Base-by-base conservation (phyloP, 2,113 vertebrate species). In the Gymnorhina tibicen region DNA sequence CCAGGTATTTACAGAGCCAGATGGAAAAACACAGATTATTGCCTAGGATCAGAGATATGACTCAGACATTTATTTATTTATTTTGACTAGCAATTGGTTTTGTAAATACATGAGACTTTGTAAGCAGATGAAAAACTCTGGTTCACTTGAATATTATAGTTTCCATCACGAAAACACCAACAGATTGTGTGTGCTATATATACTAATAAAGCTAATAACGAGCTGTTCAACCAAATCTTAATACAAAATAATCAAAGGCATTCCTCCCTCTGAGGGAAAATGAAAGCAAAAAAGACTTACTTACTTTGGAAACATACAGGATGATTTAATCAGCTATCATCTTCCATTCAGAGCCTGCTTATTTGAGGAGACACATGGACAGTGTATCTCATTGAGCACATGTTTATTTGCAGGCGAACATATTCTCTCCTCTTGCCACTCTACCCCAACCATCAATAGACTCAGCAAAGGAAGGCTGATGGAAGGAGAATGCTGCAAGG, bases 51-150 rank as follows among this genome's bases (percentile, higher is more conserved):
- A 70, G 37, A 56, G 76, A 63, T 56, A 41, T 16, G 14, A 58
- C 27, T 67, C 7, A 24, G 55, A 47, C 24, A 73, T 75, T 87
- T 75, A 64, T 92, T 95, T 91, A 77, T 81, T 91, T 92, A 94
- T 91, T 95, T 93, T 4, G 52, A 91, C 67, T 85, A 85, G 68
- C 68, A 69, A 67, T 64, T 59, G 12, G 23, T 66, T 94, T 85
- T 95, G 82, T 81, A 94, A 96, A 89, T 89, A 91, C 49, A 24
- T n/a, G 39, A 89, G 46, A 64, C 39, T 95, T 78, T 72, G 11
- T 64, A 95, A 93, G 66, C 60, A 94, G 72, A 93, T 79, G 47
- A 84, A 93, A 97, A 93, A 67, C 41, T 80, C 44, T 33, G 46
- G 37, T 91, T 35, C 10, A 16, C 85, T 93, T 55, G 63, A 90